Percentiles rank a stretch among this genome's conserved stretches.
phyloP scores from a whole-genome alignment of 2,888 invertebrate species.

The Galerucella calmariensis region DNA sequence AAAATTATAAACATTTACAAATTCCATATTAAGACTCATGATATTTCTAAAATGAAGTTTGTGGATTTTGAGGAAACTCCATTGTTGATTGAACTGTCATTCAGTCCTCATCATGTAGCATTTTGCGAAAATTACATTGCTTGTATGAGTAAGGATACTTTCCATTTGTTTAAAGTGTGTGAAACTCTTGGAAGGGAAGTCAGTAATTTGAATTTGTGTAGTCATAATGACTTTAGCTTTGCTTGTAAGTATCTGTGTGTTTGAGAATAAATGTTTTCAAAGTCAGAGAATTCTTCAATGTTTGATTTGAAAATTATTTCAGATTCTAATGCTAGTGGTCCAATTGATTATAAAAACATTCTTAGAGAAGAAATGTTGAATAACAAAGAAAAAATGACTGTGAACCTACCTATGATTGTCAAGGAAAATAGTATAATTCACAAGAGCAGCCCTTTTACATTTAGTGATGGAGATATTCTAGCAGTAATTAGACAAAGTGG shows the following conservation, averaged over 20 bases:
- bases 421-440: constrained; percentile 63
- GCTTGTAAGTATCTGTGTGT: constrained; percentile 54
- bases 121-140: constrained; percentile 77
- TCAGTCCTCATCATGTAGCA: constrained; percentile 70
- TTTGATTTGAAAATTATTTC: constrained; percentile 22
- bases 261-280: not conserved
- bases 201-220: constrained; percentile 43
- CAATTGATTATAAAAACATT: constrained; percentile 60
- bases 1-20: constrained; percentile 68
- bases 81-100: constrained; percentile 73
- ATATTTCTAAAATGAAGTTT: constrained; percentile 74
- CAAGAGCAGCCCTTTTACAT: constrained; percentile 64
- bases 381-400: constrained; percentile 58
- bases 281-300: too few relatives aligned
- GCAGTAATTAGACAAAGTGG: constrained; percentile 63
- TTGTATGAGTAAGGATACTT: constrained; percentile 70
- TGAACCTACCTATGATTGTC: constrained; percentile 63
- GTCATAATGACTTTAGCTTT: constrained; percentile 53
- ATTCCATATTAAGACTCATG: constrained; percentile 74
- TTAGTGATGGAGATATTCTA: constrained; percentile 63
- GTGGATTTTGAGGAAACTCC: constrained; percentile 77
- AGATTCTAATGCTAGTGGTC: constrained; percentile 48
- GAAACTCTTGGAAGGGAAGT: constrained; percentile 42
- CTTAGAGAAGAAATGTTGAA: constrained; percentile 56
- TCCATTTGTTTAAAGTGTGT: constrained; percentile 72